Evolutionary conservation across 2,888 invertebrate genomes (phyloP).

Genomic region (Ophioninae sp.): DNA sequence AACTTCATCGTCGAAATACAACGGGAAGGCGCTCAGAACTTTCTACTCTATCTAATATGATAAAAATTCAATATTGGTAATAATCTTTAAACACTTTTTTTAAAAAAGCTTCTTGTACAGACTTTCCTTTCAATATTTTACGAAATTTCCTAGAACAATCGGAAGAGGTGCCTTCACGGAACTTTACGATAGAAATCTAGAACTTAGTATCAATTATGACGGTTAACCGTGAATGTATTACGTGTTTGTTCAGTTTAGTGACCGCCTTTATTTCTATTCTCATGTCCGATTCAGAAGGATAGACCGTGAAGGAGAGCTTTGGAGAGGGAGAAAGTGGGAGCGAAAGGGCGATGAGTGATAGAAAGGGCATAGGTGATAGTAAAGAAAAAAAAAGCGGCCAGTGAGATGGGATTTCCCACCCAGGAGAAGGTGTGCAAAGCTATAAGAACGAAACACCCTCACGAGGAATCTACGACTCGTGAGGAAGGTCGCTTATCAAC

Average conservation of each 20-base stretch:
- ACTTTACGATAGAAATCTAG: background rate
- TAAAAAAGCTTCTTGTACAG: too few relatives aligned
- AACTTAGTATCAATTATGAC: background rate
- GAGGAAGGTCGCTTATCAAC: constrained; percentile 21
- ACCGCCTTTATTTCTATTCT: constrained; percentile 9
- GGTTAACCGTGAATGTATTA: background rate
- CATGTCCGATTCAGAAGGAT: background rate
- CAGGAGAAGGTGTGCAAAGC: constrained; percentile 12
- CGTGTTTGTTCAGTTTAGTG: background rate
- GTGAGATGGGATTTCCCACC: constrained; percentile 18
- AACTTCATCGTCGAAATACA: too few relatives aligned
- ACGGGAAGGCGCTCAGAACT: too few relatives aligned
- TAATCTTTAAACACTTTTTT: too few relatives aligned
- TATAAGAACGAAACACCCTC: constrained; percentile 38
- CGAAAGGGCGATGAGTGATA: background rate
- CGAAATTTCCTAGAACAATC: too few relatives aligned
- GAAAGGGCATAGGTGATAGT: background rate
- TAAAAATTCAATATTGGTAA: too few relatives aligned
- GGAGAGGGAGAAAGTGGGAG: background rate
- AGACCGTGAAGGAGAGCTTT: background rate
- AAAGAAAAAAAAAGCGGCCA: constrained; percentile 12
- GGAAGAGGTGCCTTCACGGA: too few relatives aligned
- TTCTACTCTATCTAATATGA: background rate
- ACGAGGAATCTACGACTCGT: constrained; percentile 36
- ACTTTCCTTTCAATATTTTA: too few relatives aligned